Conservation (phyloP, 2,888 invertebrate genomes). For the Onchidella celtica region DNA sequence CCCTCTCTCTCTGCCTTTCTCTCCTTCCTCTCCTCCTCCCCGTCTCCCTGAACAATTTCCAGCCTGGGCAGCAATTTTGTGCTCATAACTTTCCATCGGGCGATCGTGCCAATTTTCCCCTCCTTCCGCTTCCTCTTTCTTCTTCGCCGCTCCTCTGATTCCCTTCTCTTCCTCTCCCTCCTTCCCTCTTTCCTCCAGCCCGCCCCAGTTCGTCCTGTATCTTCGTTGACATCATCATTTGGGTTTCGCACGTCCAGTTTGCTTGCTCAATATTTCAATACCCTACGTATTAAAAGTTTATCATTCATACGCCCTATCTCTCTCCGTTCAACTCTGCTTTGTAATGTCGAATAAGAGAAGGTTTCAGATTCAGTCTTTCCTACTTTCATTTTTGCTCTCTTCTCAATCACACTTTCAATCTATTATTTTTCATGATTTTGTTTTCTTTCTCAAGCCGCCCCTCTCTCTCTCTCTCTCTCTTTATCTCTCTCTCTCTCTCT, state of each 20-base stretch:
- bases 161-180: slow-evolving; percentile 14
- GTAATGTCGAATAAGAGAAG: neutral
- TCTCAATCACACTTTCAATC: too few relatives aligned
- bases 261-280: slow-evolving; percentile 26
- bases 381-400: too few relatives aligned
- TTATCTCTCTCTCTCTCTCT: too few relatives aligned
- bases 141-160: slow-evolving; percentile 4
- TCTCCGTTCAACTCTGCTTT: slow-evolving; percentile 24
- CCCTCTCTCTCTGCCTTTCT: neutral
- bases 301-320: slow-evolving; percentile 26
- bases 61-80: too few relatives aligned
- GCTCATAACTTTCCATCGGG: neutral
- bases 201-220: slow-evolving; percentile 2
- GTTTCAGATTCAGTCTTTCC: too few relatives aligned
- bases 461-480: too few relatives aligned
- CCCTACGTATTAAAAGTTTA: slow-evolving; percentile 26
- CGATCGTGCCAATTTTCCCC: neutral
- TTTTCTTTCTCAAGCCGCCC: too few relatives aligned
- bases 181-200: slow-evolving; percentile 28
- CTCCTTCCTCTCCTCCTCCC: neutral
- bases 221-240: slow-evolving; percentile 14
- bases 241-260: neutral
- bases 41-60: neutral
- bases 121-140: neutral
- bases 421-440: too few relatives aligned